Conservation (phyloP, 2,113 vertebrate species). For the Carettochelys insculpta region DNA sequence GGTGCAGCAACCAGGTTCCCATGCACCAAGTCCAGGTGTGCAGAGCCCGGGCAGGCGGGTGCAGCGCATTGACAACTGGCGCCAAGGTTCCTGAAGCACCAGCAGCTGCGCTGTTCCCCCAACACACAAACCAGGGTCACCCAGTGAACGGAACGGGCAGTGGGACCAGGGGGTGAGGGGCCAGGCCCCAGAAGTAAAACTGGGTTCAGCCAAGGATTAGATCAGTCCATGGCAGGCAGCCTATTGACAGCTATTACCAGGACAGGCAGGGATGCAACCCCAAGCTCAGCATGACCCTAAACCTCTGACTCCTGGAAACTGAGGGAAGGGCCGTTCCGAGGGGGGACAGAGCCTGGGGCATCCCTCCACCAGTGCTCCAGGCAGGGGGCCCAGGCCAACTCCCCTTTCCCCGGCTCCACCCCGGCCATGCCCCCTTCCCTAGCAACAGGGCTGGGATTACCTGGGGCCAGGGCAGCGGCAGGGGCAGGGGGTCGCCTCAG, state of each 20-base stretch:
- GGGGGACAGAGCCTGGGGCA: too few relatives aligned
- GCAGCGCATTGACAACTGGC: neutral
- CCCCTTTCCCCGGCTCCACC: too few relatives aligned
- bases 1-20: too few relatives aligned
- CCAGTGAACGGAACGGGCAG: neutral
- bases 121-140: neutral
- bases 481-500: too few relatives aligned
- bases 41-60: neutral
- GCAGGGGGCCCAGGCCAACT: too few relatives aligned
- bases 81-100: neutral
- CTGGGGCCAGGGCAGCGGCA: too few relatives aligned
- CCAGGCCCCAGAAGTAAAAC: neutral
- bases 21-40: neutral
- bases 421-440: too few relatives aligned
- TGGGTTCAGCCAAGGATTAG: neutral
- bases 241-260: neutral
- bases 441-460: too few relatives aligned
- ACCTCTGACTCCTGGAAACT: neutral
- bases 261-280: neutral
- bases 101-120: too few relatives aligned
- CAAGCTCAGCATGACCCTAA: neutral
- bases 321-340: too few relatives aligned
- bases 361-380: too few relatives aligned
- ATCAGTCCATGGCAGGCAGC: neutral
- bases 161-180: too few relatives aligned